Evolutionary conservation across 1,140 invertebrate species (phyloP).

Genomic region (Plodia interpunctella): DNA sequence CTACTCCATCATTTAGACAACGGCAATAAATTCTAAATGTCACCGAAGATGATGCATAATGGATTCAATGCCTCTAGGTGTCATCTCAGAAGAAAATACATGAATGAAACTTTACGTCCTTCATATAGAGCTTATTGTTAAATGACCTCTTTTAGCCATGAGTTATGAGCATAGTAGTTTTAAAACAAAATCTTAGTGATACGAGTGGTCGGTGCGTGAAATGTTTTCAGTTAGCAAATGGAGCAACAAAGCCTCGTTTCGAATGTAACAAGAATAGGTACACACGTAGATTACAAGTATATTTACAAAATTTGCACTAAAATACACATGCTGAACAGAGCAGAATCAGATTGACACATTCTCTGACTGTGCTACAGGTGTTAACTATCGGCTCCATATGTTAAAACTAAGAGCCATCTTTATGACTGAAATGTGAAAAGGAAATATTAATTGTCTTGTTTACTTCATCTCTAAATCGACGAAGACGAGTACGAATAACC

Average conservation of each 20-base stretch:
- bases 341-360: no score
- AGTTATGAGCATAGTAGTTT: no score
- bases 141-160: neutral
- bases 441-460: no score
- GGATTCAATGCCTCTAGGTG: slow-evolving; percentile 41
- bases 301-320: slow-evolving; percentile 15
- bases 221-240: no score
- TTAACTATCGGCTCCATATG: no score
- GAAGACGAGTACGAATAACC: no score
- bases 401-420: no score
- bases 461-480: no score
- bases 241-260: slow-evolving; percentile 8
- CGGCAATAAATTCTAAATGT: slow-evolving; percentile 59
- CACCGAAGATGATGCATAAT: slow-evolving; percentile 58
- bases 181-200: slow-evolving; percentile 7
- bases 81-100: slow-evolving; percentile 21
- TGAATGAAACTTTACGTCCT: slow-evolving; percentile 21
- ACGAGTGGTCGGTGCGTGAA: neutral
- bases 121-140: slow-evolving; percentile 20
- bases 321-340: no score
- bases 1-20: slow-evolving; percentile 43
- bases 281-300: slow-evolving; percentile 17
- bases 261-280: no score
- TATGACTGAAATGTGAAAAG: no score
- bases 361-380: no score